Percentiles rank a stretch among this genome's conserved stretches.
These are phyloP conservation scores for Cerceris rybyensis DNA, from an alignment of 2,888 invertebrate species.

Conservation along the genomic window DNA sequence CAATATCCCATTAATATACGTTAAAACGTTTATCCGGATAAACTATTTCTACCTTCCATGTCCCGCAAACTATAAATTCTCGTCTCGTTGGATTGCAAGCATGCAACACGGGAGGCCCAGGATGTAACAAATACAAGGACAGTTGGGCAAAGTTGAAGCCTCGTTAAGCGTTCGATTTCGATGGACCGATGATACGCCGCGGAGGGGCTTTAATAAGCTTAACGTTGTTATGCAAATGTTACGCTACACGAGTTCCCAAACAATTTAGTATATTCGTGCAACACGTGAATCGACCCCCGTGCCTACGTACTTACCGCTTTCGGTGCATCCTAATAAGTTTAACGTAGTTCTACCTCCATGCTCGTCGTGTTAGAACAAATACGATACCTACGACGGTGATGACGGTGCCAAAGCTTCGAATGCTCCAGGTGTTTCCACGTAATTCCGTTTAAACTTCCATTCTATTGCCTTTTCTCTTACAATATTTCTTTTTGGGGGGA, in stretches of 20 bases:
- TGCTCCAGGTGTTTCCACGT: neutral
- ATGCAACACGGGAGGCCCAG: neutral
- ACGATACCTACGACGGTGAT: neutral
- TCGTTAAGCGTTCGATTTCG: constrained; percentile 53
- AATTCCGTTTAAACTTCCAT: neutral
- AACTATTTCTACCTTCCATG: neutral
- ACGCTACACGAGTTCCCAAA: constrained; percentile 60
- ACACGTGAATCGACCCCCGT: constrained; percentile 35
- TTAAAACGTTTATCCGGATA: constrained; percentile 11
- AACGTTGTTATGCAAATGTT: constrained; percentile 65
- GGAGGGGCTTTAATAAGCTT: constrained; percentile 57
- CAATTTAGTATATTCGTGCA: constrained; percentile 58
- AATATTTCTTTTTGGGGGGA: too few species aligned
- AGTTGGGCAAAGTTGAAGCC: constrained; percentile 29
- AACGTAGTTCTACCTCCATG: constrained; percentile 36
- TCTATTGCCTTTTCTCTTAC: neutral
- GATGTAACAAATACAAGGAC: constrained; percentile 4
- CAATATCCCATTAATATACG: constrained; percentile 19
- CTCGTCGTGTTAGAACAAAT: constrained; percentile 22
- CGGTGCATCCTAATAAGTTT: constrained; percentile 53
- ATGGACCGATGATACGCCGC: constrained; percentile 50
- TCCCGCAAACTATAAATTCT: constrained; percentile 25
- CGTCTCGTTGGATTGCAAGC: constrained; percentile 1
- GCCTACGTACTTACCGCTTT: constrained; percentile 37
- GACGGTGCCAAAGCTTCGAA: neutral